A percentile compares a stretch with the other conserved stretches of the same genome.
These are phyloP conservation scores for Periparus ater DNA, from an alignment of 2,797 vertebrate species.

Conservation along the genomic window DNA sequence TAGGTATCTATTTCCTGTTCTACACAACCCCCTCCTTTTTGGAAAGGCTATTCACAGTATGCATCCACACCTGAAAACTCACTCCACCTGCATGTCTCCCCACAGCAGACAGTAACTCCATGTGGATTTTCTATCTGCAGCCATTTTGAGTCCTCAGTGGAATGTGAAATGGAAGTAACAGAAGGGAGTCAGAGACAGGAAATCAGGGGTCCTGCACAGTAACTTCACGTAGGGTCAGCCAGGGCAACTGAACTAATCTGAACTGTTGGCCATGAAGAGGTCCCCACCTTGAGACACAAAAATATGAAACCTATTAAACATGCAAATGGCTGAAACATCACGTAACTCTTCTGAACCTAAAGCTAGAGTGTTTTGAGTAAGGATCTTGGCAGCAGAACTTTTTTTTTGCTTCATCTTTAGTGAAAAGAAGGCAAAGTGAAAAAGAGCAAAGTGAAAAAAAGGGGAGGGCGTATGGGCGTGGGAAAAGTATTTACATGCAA, in stretches of 20 bases:
- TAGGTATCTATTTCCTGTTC: neutral
- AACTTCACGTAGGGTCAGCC: neutral
- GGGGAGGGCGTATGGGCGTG: neutral
- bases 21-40: neutral
- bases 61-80: neutral
- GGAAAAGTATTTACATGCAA: neutral
- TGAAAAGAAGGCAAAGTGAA: neutral
- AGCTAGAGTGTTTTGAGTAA: neutral
- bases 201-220: neutral
- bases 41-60: neutral
- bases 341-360: neutral
- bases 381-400: neutral
- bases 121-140: conserved; percentile 21
- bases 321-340: neutral
- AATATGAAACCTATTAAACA: neutral
- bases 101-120: neutral
- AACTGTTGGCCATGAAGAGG: neutral
- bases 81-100: neutral
- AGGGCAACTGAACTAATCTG: neutral
- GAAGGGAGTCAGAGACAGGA: neutral
- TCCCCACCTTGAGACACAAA: neutral
- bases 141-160: conserved; percentile 45
- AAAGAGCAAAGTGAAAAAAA: neutral
- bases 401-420: neutral
- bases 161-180: conserved; percentile 40